Percentiles rank a stretch among this genome's conserved stretches.
Evolutionary conservation across 2,113 vertebrate genomes (phyloP).

Genomic region (Chlamydotis undulata): DNA sequence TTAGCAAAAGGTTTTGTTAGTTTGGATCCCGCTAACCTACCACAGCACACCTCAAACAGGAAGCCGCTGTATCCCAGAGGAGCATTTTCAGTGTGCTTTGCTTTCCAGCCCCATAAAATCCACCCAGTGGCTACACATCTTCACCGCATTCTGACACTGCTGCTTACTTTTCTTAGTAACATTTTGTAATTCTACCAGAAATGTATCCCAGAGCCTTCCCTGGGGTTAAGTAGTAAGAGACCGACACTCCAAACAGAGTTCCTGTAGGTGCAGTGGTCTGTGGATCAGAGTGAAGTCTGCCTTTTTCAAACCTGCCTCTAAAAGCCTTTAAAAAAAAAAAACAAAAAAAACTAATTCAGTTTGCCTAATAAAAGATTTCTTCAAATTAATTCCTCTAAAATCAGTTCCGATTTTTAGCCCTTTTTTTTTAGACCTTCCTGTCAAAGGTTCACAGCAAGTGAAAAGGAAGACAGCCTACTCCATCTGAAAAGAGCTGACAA

Average conservation of each 20-base stretch:
- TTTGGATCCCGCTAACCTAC: neutral
- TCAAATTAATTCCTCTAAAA: neutral
- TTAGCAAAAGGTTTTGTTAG: neutral
- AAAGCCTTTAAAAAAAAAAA: too few species aligned
- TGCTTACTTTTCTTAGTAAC: neutral
- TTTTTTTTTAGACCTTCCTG: neutral
- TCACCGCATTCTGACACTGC: neutral
- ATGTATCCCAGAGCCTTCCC: neutral
- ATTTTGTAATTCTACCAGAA: neutral
- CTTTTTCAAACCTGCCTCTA: neutral
- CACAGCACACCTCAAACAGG: accelerated
- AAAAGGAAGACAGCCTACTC: neutral
- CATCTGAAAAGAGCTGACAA: neutral
- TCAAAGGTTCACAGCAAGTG: neutral
- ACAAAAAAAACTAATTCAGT: neutral
- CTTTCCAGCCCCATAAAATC: neutral
- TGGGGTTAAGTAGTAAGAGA: neutral
- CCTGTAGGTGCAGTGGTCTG: neutral
- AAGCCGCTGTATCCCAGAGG: neutral
- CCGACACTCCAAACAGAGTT: neutral
- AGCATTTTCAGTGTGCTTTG: neutral
- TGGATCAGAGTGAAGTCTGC: neutral
- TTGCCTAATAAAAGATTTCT: neutral
- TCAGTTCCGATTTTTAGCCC: neutral
- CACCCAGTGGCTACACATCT: neutral